Evolutionary conservation across 2,888 invertebrate species (phyloP), one percentile per base, ranked within the genome.

Genomic region (Agriotes lineatus): DNA sequence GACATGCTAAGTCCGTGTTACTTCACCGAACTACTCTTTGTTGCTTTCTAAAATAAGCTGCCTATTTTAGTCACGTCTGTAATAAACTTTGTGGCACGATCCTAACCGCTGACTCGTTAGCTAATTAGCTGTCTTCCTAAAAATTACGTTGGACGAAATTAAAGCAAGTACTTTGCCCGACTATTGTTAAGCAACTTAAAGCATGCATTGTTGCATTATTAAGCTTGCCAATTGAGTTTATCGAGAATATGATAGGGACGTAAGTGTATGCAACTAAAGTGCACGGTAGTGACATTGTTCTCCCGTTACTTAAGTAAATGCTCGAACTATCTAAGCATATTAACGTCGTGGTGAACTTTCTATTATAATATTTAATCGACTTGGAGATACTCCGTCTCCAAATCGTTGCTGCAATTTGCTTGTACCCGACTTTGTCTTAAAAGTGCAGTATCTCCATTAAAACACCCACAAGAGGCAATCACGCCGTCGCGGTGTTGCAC

Each of bases 291-390:
- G 19, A 20, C 45, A 48, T n/a, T 22, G 20, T 48, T 20, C 48
- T 48, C 20, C 3, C 19, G 10, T 45, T 45, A 45, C 45, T 2
- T 48, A 9, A 22, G 22, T 22, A 48, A 48, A 48, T 22, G 16
- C 48, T n/a, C 14, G 19, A 45, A 5, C 12, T 45, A 3, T 10
- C n/a, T 48, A 48, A 48, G 48, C 48, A 22, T 48, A 48, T 48
- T 48, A 48, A 48, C 48, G 48, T 9, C 22, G 1, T n/a, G 22
- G 20, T 18, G 19, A 10, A 48, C 16, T 22, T 48, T 48, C 48
- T 7, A n/a, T n/a, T n/a, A n/a, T n/a, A n/a, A n/a, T n/a, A n/a
- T n/a, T n/a, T n/a, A n/a, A n/a, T n/a, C n/a, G n/a, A n/a, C 1
- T 18, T 44, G 9, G 2, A 12, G n/a, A 37, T 12, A 1, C 2